Percentiles rank a stretch among this genome's conserved stretches.
These are phyloP conservation scores for Clanis bilineata DNA, from an alignment of 2,888 invertebrate genomes.

Conservation along the genomic window DNA sequence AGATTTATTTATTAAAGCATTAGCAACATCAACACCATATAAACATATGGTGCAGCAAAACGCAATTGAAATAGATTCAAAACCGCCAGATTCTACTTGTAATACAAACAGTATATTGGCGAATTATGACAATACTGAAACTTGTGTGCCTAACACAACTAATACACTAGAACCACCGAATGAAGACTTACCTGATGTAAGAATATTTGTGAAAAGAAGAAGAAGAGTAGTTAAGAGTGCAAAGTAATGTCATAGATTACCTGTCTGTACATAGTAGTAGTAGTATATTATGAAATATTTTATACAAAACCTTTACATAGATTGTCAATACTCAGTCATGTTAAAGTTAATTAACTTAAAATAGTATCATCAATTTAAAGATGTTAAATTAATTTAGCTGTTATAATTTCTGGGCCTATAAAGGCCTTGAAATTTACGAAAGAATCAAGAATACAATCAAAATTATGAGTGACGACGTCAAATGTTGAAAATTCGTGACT, in stretches of 20 bases:
- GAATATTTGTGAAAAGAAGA: constrained; percentile 64
- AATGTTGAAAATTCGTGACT: too few relatives aligned
- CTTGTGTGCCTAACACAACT: constrained; percentile 26
- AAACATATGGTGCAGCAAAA: constrained; percentile 37
- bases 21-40: constrained; percentile 68
- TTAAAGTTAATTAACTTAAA: not conserved
- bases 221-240: constrained; percentile 49
- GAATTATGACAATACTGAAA: constrained; percentile 27
- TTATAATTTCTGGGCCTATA: too few relatives aligned
- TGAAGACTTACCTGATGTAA: constrained; percentile 63
- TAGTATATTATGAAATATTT: not conserved
- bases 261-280: not conserved
- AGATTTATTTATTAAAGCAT: constrained; percentile 40
- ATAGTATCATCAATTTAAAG: not conserved
- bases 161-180: constrained; percentile 17
- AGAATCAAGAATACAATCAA: too few relatives aligned
- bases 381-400: too few relatives aligned
- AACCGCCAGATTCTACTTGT: constrained; percentile 27
- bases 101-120: constrained; percentile 28
- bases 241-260: not conserved
- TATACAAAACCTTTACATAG: not conserved
- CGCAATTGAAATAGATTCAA: constrained; percentile 19
- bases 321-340: constrained; percentile 5
- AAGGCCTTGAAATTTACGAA: too few relatives aligned
- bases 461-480: too few relatives aligned